Evolutionary conservation across 2,797 vertebrate genomes (phyloP).

Genomic region (Xyrichtys novacula): DNA sequence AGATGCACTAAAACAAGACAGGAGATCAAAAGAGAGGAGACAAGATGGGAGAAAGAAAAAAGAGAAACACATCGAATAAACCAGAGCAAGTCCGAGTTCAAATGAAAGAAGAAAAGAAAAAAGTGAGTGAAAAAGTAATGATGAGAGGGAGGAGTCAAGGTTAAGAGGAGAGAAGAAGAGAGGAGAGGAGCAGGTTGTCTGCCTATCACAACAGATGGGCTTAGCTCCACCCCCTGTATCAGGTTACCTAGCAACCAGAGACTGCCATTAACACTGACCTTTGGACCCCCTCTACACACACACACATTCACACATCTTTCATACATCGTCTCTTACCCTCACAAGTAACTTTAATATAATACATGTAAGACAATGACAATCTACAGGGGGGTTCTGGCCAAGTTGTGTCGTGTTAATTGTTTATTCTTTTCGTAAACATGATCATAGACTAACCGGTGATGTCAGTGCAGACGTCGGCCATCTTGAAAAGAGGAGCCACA

Average conservation of each 20-base stretch:
- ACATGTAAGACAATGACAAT: background rate
- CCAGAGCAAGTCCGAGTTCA: no score
- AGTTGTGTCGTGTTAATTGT: background rate
- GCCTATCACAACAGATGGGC: slow-evolving; percentile 75
- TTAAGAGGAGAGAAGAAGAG: background rate
- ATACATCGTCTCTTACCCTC: background rate
- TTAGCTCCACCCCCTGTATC: slow-evolving; percentile 66
- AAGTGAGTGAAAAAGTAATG: no score
- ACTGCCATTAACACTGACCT: slow-evolving; percentile 77
- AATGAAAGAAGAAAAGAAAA: no score
- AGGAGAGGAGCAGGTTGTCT: slow-evolving; percentile 43
- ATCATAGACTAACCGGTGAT: slow-evolving; percentile 69
- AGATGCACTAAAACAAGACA: background rate
- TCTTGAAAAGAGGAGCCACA: slow-evolving; percentile 94
- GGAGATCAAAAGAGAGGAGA: background rate
- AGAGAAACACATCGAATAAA: no score
- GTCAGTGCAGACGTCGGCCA: slow-evolving; percentile 91
- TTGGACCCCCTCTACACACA: slow-evolving; percentile 55
- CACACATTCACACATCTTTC: slow-evolving; percentile 31
- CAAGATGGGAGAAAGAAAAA: background rate
- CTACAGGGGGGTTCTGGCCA: background rate
- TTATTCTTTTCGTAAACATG: background rate
- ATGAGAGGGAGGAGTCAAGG: background rate
- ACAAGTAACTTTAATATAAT: background rate
- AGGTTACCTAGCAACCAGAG: slow-evolving; percentile 74